Percentiles rank a stretch among this genome's conserved stretches.
These are phyloP conservation scores for Tetrao urogallus DNA, from an alignment of 2,113 vertebrate species.

Conservation along the genomic window DNA sequence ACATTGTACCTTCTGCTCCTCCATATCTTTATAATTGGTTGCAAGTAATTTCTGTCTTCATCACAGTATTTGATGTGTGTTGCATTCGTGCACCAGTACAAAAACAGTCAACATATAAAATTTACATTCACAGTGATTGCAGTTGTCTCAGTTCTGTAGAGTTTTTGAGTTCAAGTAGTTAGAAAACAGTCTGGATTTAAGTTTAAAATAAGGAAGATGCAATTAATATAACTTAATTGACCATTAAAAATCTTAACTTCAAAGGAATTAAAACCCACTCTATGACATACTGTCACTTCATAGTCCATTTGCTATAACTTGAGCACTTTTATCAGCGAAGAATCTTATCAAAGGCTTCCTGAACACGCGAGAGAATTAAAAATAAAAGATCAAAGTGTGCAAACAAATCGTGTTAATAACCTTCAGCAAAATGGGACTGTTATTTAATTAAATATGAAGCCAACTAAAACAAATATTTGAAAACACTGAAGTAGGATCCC, in stretches of 20 bases:
- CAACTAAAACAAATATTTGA: conserved; percentile 34
- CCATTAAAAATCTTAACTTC: conserved; percentile 26
- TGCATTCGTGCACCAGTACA: neutral
- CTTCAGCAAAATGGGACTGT: neutral
- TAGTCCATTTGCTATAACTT: neutral
- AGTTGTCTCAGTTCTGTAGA: neutral
- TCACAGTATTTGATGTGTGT: neutral
- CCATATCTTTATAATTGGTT: conserved; percentile 26
- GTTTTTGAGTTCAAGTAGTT: neutral
- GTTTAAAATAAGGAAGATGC: conserved; percentile 15
- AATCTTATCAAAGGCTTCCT: conserved; percentile 44
- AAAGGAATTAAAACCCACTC: conserved; percentile 10
- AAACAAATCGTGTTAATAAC: conserved; percentile 55
- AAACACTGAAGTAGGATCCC: neutral
- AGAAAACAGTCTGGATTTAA: neutral
- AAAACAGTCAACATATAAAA: neutral
- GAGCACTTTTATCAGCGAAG: neutral
- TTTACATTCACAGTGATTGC: neutral
- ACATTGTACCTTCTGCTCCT: conserved; percentile 43
- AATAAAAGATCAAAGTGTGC: conserved; percentile 29
- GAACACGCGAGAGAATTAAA: neutral
- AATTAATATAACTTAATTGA: conserved; percentile 30
- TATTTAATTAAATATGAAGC: conserved; percentile 28
- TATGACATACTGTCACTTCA: neutral
- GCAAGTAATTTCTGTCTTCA: conserved; percentile 42